Evolutionary conservation across 2,113 vertebrate species (phyloP), one percentile per base, ranked within the genome.

Genomic region (Calonectris borealis): DNA sequence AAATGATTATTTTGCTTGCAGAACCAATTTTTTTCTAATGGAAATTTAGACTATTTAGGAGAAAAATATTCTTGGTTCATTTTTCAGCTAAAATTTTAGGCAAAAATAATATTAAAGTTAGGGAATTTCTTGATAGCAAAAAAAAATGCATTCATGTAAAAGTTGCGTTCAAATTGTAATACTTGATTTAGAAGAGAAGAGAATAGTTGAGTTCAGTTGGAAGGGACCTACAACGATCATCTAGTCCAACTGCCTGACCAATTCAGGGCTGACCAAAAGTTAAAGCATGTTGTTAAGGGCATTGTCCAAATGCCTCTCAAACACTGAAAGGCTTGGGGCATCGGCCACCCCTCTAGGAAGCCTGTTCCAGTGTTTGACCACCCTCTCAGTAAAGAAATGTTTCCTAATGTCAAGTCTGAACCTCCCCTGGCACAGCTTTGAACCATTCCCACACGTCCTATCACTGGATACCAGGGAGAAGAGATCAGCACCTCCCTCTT

Each of bases 391-490:
- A 57, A 77, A 81, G 6, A 57, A 85, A 57, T 20, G 2, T 1
- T 42, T 81, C 29, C 16, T 36, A 8, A 24, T 31, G 26, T 31
- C 34, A 17, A 88, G 21, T 13, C 58, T 51, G 6, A 52, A 42
- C 4, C 17, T 54, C 31, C 5, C 5, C 15, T 54, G 31, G 8
- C 3, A 4, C 24, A 68, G 19, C 11, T 77, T 62, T 51, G 6
- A 31, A 2, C n/a, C 16, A 42, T 44, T 58, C 7, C 3, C 8
- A 10, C 10, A 0, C 4, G 5, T 55, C 18, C 13, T 58, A 5
- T n/a, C 9, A 38, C 52, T 13, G 26, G 19, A 62, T 25, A 4
- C 17, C 2, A 6, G 40, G 17, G 14, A 36, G 16, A 49, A 38
- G 34, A 75, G 14, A 1, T 61, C 29, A 62, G 18, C 17, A 42